These are phyloP conservation scores for Tragelaphus buxtoni DNA, from an alignment of 2,113 vertebrate species.

Conservation along the genomic window DNA sequence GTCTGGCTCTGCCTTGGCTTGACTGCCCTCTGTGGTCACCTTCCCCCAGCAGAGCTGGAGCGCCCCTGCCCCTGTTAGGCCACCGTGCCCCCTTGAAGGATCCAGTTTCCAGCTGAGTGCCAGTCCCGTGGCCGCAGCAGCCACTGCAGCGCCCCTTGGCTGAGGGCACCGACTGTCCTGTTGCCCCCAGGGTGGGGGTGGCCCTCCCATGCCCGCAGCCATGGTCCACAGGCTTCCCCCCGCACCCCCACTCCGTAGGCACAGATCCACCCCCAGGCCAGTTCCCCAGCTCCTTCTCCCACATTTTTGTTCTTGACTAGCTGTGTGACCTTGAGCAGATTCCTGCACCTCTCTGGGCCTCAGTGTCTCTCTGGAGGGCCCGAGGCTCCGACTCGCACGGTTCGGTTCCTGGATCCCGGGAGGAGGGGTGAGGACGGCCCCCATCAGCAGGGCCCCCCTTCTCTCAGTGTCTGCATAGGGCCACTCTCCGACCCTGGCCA, in stretches of 20 bases:
- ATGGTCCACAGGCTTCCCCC: background rate
- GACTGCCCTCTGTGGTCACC: background rate
- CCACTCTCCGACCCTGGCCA: background rate
- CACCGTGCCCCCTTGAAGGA: fast-evolving
- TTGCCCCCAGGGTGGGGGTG: background rate
- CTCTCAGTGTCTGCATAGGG: background rate
- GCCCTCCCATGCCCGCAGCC: background rate
- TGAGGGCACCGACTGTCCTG: background rate
- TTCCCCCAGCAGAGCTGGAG: background rate
- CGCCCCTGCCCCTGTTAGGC: background rate
- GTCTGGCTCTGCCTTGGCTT: background rate
- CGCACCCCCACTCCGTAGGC: background rate
- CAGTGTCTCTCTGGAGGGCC: background rate
- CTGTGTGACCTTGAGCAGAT: background rate
- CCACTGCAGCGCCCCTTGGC: background rate
- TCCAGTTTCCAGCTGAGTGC: background rate
- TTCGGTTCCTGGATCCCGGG: background rate
- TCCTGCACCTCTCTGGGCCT: background rate
- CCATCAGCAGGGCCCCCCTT: background rate
- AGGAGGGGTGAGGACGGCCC: background rate
- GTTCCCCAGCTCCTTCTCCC: background rate
- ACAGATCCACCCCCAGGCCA: background rate
- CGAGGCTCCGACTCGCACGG: fast-evolving
- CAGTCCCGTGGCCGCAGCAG: background rate
- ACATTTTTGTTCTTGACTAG: background rate